Evolutionary conservation across 2,888 invertebrate species (phyloP), one percentile per base, ranked within the genome.

Genomic region (Macrosoma leucophasiata): DNA sequence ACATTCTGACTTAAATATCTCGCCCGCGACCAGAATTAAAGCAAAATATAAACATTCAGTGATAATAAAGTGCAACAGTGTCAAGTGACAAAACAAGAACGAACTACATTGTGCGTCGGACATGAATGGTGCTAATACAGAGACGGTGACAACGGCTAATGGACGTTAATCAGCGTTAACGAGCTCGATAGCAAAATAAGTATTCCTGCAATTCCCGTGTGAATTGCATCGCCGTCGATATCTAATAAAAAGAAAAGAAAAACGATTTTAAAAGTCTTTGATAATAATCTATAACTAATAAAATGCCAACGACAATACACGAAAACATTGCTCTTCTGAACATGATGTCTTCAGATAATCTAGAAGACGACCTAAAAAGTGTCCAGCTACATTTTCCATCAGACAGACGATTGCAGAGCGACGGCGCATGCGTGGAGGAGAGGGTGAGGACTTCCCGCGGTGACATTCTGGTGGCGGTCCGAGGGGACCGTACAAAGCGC

Each of bases 371-470:
- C 77, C 85, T 96, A 73, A 93, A 93, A 76, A 94, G 93, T 63
- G 94, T 96, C 63, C 95, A 95, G 77, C 86, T 95, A 56, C 94
- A 94, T 81, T 93, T 91, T 69, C 94, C 95, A 40, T 88, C 92
- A 51, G 89, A 92, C 34, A 88, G 94, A 58, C 62, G 76, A 55
- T 66, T 77, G 51, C 76, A 76, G 55, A 78, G 76, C 55, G 81
- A 77, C 61, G 81, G 79, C 82, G 82, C 82, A 79, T 84, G 82
- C 81, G 77, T 77, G 45, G 85, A 84, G 49, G 91, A 93, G 57
- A 89, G 93, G 63, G 94, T 98, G 55, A 92, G 94, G 72, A 97
- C 97, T 31, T 94, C 94, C 64, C 92, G 92, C 72, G 98, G 98
- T 44, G 91, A 92, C 56, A 84, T 99, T 55, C 89, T 95, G 59